These are phyloP conservation scores for Danio aesculapii DNA, from an alignment of 2,797 vertebrate genomes.

Conservation along the genomic window DNA sequence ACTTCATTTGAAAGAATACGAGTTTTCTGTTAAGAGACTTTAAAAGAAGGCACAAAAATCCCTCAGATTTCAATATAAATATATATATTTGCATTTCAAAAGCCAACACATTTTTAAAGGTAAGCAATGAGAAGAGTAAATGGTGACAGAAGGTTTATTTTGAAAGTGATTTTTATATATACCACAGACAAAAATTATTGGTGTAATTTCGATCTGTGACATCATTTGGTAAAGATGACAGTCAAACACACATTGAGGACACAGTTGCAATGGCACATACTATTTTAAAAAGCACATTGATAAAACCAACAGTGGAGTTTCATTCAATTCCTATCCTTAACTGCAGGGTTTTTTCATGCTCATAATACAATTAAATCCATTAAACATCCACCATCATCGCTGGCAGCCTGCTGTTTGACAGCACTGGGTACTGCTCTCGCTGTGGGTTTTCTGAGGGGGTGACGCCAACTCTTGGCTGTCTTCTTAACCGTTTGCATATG, in stretches of 20 bases:
- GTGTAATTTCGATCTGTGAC: neutral
- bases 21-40: too few relatives aligned
- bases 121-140: too few relatives aligned
- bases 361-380: neutral
- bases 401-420: constrained; percentile 89
- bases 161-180: neutral
- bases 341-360: neutral
- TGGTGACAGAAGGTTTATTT: too few relatives aligned
- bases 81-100: too few relatives aligned
- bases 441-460: constrained; percentile 92
- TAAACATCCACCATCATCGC: constrained; percentile 86
- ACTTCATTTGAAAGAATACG: too few relatives aligned
- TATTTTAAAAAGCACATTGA: neutral
- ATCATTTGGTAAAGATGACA: neutral
- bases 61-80: too few relatives aligned
- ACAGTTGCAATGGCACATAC: neutral
- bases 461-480: constrained; percentile 91
- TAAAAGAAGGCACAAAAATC: too few relatives aligned
- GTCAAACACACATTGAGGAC: neutral
- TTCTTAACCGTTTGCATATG: constrained; percentile 76
- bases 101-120: too few relatives aligned
- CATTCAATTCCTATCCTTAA: too few relatives aligned
- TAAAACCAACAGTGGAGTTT: neutral
- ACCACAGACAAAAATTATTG: neutral
- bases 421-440: constrained; percentile 89